A percentile compares a stretch with the other conserved stretches of the same genome.
These are phyloP conservation scores for Cynopterus sphinx DNA, from an alignment of 2,797 vertebrate species.

Conservation along the genomic window DNA sequence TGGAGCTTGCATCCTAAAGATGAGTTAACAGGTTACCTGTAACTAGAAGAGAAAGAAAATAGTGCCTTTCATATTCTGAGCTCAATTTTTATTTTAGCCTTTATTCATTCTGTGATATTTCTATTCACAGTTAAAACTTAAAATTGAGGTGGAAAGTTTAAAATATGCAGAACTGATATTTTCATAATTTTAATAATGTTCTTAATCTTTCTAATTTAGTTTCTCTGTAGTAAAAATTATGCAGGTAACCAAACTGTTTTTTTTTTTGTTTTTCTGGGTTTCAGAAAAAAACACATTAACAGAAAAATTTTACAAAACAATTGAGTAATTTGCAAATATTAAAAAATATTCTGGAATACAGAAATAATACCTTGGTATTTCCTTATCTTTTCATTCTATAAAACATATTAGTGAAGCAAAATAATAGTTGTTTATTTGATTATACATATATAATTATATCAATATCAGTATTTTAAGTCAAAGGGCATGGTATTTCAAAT, in stretches of 20 bases:
- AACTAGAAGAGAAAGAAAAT: constrained; percentile 38
- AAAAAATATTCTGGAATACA: neutral
- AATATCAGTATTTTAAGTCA: neutral
- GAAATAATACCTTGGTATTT: neutral
- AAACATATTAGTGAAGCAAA: neutral
- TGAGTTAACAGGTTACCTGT: neutral
- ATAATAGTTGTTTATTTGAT: neutral
- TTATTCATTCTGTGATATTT: constrained; percentile 5
- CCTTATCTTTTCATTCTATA: neutral
- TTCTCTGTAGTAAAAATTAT: neutral
- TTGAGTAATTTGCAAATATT: neutral
- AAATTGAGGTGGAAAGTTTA: neutral
- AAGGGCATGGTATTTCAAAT: neutral
- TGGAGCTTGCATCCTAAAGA: constrained; percentile 11
- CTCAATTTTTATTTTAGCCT: constrained; percentile 40
- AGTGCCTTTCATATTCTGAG: neutral
- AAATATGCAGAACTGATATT: neutral
- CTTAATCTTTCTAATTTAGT: constrained; percentile 27
- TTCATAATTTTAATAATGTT: constrained; percentile 33
- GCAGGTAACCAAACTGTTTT: neutral
- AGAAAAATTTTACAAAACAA: neutral
- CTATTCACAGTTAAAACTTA: constrained; percentile 38
- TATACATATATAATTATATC: neutral
- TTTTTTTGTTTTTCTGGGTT: constrained; percentile 48
- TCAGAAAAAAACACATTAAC: neutral